phyloP scores from a whole-genome alignment of 2,797 vertebrate genomes.

The Orientallactaga sibirica region DNA sequence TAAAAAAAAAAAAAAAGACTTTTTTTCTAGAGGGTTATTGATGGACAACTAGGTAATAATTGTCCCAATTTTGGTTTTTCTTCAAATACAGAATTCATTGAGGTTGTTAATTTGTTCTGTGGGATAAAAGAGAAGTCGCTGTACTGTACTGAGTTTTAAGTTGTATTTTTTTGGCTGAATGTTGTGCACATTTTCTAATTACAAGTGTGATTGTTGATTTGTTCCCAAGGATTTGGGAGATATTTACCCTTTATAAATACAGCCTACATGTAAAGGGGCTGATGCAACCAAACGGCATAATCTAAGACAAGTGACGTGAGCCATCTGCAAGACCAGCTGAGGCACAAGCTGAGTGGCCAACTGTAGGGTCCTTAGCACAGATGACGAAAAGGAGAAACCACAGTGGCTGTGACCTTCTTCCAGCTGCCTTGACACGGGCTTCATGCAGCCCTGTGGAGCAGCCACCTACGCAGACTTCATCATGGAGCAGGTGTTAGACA shows the following conservation, averaged over 20 bases:
- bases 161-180: not conserved
- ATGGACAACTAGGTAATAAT: conserved; percentile 18
- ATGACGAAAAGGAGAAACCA: not conserved
- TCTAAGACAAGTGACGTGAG: not conserved
- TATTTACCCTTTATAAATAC: not conserved
- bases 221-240: not conserved
- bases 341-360: no score
- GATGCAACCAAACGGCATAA: not conserved
- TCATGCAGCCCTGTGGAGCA: not conserved
- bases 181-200: not conserved
- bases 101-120: not conserved
- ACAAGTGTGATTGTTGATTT: conserved; percentile 1
- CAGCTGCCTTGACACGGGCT: not conserved
- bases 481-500: not conserved
- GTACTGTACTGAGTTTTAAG: not conserved
- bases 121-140: not conserved
- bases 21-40: conserved; percentile 42
- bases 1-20: not conserved
- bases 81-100: conserved; percentile 22
- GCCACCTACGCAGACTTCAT: not conserved
- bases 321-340: not conserved
- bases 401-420: not conserved
- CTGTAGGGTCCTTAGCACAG: fast-evolving
- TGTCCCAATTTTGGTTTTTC: conserved; percentile 16
- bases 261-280: not conserved